These are phyloP conservation scores for Dynastes grantii DNA, from an alignment of 2,888 invertebrate genomes.

Conservation along the genomic window DNA sequence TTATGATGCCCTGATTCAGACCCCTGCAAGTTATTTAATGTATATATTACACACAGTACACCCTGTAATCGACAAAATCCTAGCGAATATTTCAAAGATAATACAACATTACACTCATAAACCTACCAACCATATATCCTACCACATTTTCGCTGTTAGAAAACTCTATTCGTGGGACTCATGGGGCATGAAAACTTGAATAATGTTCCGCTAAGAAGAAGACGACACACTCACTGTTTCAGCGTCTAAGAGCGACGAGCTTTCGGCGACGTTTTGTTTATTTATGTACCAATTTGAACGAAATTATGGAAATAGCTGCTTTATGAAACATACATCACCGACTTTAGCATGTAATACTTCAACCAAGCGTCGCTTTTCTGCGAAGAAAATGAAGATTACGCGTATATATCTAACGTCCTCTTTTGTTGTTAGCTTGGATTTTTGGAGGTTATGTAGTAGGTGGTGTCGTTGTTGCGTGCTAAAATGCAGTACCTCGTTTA, in stretches of 20 bases:
- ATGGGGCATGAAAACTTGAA: slow-evolving; percentile 3
- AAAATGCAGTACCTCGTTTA: no score
- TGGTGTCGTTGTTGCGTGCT: no score
- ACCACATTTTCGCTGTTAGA: neutral
- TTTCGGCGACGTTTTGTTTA: slow-evolving; percentile 35
- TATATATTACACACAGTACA: no score
- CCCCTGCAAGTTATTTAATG: no score
- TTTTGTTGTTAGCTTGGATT: no score
- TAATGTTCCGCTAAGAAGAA: neutral
- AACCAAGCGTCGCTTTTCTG: no score
- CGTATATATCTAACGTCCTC: no score
- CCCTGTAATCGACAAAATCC: neutral
- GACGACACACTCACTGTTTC: slow-evolving; percentile 29
- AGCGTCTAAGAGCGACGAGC: slow-evolving; percentile 34
- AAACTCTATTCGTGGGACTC: neutral
- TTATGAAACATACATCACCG: slow-evolving; percentile 37
- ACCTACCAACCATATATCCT: neutral
- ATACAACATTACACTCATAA: slow-evolving; percentile 3
- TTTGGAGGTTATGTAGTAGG: no score
- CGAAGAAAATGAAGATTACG: no score
- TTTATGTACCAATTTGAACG: slow-evolving; percentile 41
- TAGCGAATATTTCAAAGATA: slow-evolving; percentile 14
- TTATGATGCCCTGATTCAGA: no score
- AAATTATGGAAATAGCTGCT: slow-evolving; percentile 39
- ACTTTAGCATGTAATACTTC: no score